Conservation (phyloP, 2,888 invertebrate species). For the Agrochola macilenta region DNA sequence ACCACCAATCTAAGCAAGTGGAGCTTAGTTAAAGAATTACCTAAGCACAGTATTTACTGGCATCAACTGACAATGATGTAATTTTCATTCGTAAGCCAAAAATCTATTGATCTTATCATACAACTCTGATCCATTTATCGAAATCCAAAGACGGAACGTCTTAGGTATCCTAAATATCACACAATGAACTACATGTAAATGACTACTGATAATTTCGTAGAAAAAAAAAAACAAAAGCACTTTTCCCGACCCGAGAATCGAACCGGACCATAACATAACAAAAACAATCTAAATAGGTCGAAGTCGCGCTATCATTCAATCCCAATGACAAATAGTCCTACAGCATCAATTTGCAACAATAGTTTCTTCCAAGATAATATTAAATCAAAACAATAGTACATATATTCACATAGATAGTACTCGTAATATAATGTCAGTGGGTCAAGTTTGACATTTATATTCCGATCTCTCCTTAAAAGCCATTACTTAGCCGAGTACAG, state of each 20-base stretch:
- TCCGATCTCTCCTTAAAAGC: constrained; percentile 43
- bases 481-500: constrained; percentile 29
- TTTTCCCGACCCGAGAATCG: neutral
- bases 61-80: too few species aligned
- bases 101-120: constrained; percentile 10
- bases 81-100: too few species aligned
- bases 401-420: constrained; percentile 29
- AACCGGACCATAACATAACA: neutral
- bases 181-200: neutral
- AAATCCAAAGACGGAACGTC: neutral
- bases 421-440: constrained; percentile 46
- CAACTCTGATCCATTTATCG: constrained; percentile 22
- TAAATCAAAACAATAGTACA: constrained; percentile 46
- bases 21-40: too few species aligned
- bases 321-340: constrained; percentile 1
- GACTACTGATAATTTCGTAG: neutral
- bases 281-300: neutral
- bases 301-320: neutral
- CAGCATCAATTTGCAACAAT: constrained; percentile 8
- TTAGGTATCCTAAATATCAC: neutral
- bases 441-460: constrained; percentile 60
- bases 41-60: too few species aligned
- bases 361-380: constrained; percentile 34
- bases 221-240: neutral
- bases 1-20: too few species aligned